phyloP scores from a whole-genome alignment of 1,140 invertebrate genomes.

The Cherax destructor region DNA sequence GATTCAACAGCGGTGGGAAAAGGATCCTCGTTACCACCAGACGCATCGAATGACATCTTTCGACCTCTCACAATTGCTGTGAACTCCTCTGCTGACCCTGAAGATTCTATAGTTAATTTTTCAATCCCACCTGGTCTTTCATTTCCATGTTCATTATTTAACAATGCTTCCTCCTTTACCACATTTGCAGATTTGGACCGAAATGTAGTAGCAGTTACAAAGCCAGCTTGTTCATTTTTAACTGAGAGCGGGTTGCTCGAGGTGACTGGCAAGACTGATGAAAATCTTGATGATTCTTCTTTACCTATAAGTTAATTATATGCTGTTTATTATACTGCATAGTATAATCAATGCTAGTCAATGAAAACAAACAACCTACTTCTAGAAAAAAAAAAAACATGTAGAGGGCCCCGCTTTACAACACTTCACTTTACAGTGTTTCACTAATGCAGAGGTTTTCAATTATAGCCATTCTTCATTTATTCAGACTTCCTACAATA shows the following conservation, averaged over 20 bases:
- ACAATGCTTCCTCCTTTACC: constrained; percentile 10
- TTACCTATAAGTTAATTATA: constrained; percentile 26
- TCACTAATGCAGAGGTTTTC: too few species aligned
- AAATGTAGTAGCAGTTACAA: constrained; percentile 10
- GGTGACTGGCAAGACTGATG: constrained; percentile 36
- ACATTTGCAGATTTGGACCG: neutral
- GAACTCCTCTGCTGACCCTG: constrained; percentile 26
- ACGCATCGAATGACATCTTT: neutral
- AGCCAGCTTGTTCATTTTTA: constrained; percentile 49
- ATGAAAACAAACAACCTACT: too few species aligned
- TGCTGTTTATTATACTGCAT: too few species aligned
- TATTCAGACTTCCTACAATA: too few species aligned
- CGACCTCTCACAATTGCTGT: constrained; percentile 45
- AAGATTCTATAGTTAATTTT: constrained; percentile 27
- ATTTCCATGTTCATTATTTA: neutral
- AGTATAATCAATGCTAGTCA: too few species aligned
- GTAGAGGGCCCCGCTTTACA: too few species aligned
- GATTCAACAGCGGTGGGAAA: constrained; percentile 10
- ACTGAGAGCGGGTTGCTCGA: constrained; percentile 26
- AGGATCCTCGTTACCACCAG: constrained; percentile 5
- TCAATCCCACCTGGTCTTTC: neutral
- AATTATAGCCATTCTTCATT: too few species aligned
- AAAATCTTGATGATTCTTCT: constrained; percentile 33
- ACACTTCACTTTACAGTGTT: too few species aligned
- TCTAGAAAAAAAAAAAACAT: too few species aligned